These are phyloP conservation scores for Eonycteris spelaea DNA, from an alignment of 2,113 vertebrate genomes.

Conservation along the genomic window DNA sequence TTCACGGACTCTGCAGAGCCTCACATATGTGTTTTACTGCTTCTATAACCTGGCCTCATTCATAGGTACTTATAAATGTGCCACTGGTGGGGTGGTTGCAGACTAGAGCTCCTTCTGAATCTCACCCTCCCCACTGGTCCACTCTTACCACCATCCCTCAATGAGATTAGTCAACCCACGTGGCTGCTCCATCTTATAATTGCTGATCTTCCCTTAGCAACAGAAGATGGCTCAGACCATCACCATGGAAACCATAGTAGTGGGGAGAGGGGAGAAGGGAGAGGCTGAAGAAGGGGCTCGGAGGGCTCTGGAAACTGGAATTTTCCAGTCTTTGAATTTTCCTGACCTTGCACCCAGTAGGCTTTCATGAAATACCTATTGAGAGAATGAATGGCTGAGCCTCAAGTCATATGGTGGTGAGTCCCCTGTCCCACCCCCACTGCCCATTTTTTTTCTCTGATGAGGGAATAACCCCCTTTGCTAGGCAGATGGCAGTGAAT, in stretches of 20 bases:
- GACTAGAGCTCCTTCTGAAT: background rate
- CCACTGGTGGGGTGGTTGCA: background rate
- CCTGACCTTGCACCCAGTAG: background rate
- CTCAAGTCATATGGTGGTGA: accelerated
- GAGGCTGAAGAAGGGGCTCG: background rate
- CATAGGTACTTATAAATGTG: background rate
- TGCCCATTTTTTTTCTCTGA: no score
- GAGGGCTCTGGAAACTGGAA: background rate
- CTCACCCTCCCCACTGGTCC: background rate
- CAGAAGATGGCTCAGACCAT: background rate
- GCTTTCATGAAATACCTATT: background rate
- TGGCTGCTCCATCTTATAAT: background rate
- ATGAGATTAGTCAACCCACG: background rate
- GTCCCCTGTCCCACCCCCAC: background rate
- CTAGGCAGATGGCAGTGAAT: no score
- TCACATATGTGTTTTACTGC: background rate
- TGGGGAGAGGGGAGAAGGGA: background rate
- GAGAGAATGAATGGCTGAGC: background rate
- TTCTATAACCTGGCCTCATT: background rate
- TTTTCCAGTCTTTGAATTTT: background rate
- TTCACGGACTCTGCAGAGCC: background rate
- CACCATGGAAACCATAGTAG: slow-evolving; percentile 32
- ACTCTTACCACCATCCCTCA: background rate
- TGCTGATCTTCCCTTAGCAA: background rate
- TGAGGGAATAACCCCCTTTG: background rate